Evolutionary conservation across 2,797 vertebrate genomes (phyloP).

Genomic region (Hipposideros larvatus): DNA sequence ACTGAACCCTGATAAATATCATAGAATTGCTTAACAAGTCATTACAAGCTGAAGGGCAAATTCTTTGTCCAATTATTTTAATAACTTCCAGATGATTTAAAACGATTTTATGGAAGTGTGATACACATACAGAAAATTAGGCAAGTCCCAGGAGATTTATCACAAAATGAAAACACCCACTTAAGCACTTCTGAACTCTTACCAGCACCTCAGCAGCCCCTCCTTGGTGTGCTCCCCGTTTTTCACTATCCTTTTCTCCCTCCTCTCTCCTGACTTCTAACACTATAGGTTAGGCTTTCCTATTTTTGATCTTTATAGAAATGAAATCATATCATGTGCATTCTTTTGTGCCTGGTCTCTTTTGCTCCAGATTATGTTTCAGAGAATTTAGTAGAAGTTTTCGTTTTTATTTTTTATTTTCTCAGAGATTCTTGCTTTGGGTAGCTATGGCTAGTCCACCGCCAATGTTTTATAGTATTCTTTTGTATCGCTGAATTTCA

Average conservation of each 20-base stretch:
- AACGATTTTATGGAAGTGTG: not conserved
- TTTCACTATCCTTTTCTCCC: not conserved
- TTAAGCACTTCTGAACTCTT: not conserved
- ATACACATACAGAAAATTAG: not conserved
- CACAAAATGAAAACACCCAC: not conserved
- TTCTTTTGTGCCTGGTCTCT: not conserved
- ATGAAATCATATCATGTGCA: not conserved
- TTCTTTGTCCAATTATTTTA: not conserved
- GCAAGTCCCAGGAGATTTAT: not conserved
- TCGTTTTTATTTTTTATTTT: not conserved
- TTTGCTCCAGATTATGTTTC: not conserved
- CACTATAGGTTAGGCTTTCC: not conserved
- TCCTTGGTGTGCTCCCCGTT: not conserved
- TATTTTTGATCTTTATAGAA: not conserved
- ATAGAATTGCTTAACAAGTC: not conserved
- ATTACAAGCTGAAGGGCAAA: not conserved
- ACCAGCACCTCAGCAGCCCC: not conserved
- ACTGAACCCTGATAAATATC: not conserved
- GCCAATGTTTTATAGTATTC: not conserved
- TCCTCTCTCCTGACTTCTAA: not conserved
- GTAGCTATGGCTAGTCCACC: not conserved
- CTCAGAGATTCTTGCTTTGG: not conserved
- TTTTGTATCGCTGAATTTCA: not conserved
- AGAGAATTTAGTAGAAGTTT: not conserved
- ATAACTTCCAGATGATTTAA: not conserved